Percentiles rank a stretch among this genome's conserved stretches.
Conservation (phyloP, 2,888 invertebrate species). For the Nomada fabriciana region DNA sequence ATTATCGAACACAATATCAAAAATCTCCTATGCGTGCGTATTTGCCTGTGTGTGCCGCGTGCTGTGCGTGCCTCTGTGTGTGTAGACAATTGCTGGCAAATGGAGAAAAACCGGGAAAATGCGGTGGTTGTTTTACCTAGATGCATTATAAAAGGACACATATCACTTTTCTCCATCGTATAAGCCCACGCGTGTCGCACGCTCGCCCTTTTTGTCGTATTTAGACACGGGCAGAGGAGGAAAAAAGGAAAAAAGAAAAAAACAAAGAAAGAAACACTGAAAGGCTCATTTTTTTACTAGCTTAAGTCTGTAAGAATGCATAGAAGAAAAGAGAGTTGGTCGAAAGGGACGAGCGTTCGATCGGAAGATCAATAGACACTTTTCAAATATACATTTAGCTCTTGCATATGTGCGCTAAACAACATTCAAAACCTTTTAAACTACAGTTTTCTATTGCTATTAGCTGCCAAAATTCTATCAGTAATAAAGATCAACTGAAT, state of each 20-base stretch:
- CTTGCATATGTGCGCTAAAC: too few species aligned
- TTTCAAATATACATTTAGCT: too few species aligned
- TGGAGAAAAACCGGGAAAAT: background rate
- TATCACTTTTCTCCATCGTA: constrained; percentile 74
- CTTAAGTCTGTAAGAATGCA: constrained; percentile 46
- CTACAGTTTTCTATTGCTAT: too few species aligned
- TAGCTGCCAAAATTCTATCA: too few species aligned
- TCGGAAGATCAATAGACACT: constrained; percentile 29
- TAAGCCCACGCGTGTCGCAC: constrained; percentile 51
- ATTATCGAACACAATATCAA: constrained; percentile 60
- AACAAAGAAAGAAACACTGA: background rate
- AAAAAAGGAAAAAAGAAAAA: background rate
- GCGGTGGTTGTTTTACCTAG: constrained; percentile 67
- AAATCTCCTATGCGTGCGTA: constrained; percentile 44
- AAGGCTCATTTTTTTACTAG: constrained; percentile 60
- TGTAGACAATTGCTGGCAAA: background rate
- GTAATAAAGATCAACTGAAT: too few species aligned
- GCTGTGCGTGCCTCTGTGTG: background rate
- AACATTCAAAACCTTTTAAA: too few species aligned
- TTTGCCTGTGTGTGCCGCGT: constrained; percentile 3
- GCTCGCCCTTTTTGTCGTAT: constrained; percentile 55
- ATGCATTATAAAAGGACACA: constrained; percentile 70
- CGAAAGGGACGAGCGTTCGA: constrained; percentile 73
- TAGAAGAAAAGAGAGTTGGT: constrained; percentile 38
- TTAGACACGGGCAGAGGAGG: constrained; percentile 13